Percentiles rank a stretch among this genome's conserved stretches.
These are phyloP conservation scores for Trachemys scripta DNA, from an alignment of 2,113 vertebrate genomes.

Conservation along the genomic window DNA sequence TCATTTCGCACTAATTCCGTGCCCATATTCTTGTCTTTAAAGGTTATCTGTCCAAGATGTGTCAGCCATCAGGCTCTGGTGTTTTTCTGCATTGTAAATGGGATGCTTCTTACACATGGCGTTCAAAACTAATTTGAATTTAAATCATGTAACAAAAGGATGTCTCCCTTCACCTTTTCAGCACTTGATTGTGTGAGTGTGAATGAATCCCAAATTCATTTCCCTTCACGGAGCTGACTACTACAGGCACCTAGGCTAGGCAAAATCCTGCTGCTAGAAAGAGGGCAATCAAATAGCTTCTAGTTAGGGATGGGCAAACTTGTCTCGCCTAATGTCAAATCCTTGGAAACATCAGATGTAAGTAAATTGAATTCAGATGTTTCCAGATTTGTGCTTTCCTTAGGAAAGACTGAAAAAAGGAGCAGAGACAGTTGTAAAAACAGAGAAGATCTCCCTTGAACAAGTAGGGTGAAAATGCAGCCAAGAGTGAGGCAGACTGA, in stretches of 20 bases:
- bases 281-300: conserved; percentile 26
- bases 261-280: conserved; percentile 24
- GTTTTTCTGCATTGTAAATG: not conserved
- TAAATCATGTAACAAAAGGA: conserved; percentile 39
- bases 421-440: not conserved
- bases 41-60: not conserved
- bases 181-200: conserved; percentile 20
- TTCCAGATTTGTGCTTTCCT: not conserved
- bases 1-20: conserved; percentile 59
- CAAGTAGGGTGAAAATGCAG: not conserved
- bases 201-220: conserved; percentile 54
- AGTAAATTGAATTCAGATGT: conserved; percentile 12
- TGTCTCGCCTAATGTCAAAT: conserved; percentile 12
- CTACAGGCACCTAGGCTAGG: not conserved
- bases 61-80: not conserved
- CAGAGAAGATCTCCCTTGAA: not conserved
- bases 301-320: not conserved
- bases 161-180: conserved; percentile 46
- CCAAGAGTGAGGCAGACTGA: not conserved
- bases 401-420: not conserved
- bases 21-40: not conserved
- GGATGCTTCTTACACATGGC: not conserved
- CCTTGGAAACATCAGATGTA: not conserved
- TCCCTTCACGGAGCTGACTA: conserved; percentile 27
- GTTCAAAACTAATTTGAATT: conserved; percentile 60